These are phyloP conservation scores for Prenolepis imparis DNA, from an alignment of 2,888 invertebrate species.

Conservation along the genomic window DNA sequence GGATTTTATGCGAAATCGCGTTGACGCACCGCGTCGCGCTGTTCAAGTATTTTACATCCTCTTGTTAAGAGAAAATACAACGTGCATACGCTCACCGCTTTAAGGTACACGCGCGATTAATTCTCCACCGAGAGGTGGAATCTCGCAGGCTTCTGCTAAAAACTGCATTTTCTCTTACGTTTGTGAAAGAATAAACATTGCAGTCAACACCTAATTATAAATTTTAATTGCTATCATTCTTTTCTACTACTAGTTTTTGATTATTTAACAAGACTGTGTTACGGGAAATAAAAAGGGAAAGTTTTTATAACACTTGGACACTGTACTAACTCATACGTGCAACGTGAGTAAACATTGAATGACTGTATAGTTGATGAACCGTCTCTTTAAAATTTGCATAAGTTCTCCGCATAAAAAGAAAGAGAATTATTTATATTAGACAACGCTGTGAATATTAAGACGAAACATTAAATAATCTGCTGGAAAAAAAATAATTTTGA, in stretches of 20 bases:
- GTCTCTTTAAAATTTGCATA: background rate
- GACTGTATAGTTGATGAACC: background rate
- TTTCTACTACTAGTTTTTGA: background rate
- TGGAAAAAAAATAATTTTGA: constrained; percentile 3
- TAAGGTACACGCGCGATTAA: constrained; percentile 51
- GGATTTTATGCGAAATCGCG: constrained; percentile 53
- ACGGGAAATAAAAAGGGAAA: background rate
- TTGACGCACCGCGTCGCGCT: constrained; percentile 43
- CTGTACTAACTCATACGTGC: background rate
- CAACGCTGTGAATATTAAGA: background rate
- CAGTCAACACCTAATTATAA: constrained; percentile 1
- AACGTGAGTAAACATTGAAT: background rate
- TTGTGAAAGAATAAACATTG: background rate
- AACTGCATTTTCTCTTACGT: constrained; percentile 15
- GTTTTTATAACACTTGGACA: background rate
- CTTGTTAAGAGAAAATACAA: constrained; percentile 57
- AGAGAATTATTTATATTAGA: background rate
- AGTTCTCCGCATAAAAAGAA: background rate
- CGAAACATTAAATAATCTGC: background rate
- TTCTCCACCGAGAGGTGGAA: constrained; percentile 41
- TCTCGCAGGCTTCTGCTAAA: constrained; percentile 55
- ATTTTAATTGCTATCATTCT: background rate
- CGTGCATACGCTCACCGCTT: constrained; percentile 25
- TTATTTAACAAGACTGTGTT: background rate
- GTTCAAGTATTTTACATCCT: constrained; percentile 55